These are phyloP conservation scores for Periophthalmodon schlosseri DNA, from an alignment of 2,113 vertebrate species.

Conservation along the genomic window DNA sequence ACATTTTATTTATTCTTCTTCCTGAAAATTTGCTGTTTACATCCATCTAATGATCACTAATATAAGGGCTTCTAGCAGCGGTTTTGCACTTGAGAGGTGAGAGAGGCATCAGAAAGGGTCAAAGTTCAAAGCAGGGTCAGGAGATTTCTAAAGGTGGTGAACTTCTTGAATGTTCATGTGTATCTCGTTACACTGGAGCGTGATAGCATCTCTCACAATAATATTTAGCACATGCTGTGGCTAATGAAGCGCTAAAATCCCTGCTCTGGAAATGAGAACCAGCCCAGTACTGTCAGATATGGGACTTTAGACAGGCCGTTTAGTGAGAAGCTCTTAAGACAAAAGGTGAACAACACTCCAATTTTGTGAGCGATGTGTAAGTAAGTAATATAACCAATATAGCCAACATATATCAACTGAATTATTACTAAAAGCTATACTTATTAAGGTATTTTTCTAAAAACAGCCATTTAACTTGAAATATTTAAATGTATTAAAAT, in stretches of 20 bases:
- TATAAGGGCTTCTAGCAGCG: neutral
- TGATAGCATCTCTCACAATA: slow-evolving; percentile 94
- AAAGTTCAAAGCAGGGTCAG: slow-evolving; percentile 57
- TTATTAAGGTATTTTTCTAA: no score
- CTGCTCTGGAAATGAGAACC: slow-evolving; percentile 71
- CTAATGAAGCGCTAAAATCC: slow-evolving; percentile 88
- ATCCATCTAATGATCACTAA: neutral
- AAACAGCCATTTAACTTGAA: no score
- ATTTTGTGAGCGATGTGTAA: no score
- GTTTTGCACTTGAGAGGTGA: neutral
- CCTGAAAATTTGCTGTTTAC: no score
- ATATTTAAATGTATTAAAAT: no score
- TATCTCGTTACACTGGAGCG: slow-evolving; percentile 86
- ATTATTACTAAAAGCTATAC: no score
- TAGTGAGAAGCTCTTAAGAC: neutral
- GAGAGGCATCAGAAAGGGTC: neutral
- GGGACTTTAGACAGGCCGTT: neutral
- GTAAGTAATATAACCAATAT: no score
- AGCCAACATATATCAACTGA: no score
- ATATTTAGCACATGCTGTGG: slow-evolving; percentile 96
- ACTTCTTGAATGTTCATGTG: slow-evolving; percentile 46
- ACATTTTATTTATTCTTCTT: neutral
- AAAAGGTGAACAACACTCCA: neutral
- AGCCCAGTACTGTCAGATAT: slow-evolving; percentile 55
- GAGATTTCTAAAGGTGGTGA: slow-evolving; percentile 54